Base-by-base conservation (phyloP, 2,797 vertebrate species). In the Benthosema pterotum region DNA sequence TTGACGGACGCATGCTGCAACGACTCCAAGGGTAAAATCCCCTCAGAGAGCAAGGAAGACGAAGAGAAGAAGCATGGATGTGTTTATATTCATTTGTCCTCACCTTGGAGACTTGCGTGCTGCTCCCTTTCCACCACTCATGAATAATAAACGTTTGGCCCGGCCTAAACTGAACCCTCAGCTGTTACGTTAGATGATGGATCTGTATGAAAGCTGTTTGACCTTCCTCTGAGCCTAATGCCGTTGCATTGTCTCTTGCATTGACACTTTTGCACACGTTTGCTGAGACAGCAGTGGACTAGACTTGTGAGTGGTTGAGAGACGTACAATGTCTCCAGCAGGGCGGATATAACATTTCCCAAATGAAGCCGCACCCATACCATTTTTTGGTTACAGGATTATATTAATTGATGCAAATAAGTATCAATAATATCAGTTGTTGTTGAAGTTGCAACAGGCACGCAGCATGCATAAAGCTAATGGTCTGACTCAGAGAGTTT, bases 41-140 rank as follows among this genome's bases (percentile, higher is more conserved):
- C 79, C 74, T 76, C 68, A 15, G 78, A 85, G 79, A 82, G 67
- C 77, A 67, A 60, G 58, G 80, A 75, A 77, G 69, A 68, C 71
- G 61, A 71, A 77, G 64, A 55, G 42, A 69, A 68, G 65, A 52
- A 77, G 13, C n/a, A 65, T 55, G 57, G 71, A 63, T 71, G 79
- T 87, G 82, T 88, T 89, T 82, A 76, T 87, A 85, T 87, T 86
- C 72, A 79, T 86, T 83, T 82, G 75, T 82, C 78, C 84, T 87
- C 78, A 76, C 22, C 67, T 74, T 19, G 75, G 60, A 52, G 60
- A 76, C 69, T 75, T 42, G 60, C 67, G 59, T 25, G 11, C 71
- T 52, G 72, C 63, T 78, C 61, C 61, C 60, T 69, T 47, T 75
- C 71, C 45, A 65, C 52, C 53, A 1, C 61, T 79, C 75, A 82